A percentile compares a stretch with the other conserved stretches of the same genome.
Conservation (phyloP, 2,113 vertebrate species). For the Lichenostomus cassidix region DNA sequence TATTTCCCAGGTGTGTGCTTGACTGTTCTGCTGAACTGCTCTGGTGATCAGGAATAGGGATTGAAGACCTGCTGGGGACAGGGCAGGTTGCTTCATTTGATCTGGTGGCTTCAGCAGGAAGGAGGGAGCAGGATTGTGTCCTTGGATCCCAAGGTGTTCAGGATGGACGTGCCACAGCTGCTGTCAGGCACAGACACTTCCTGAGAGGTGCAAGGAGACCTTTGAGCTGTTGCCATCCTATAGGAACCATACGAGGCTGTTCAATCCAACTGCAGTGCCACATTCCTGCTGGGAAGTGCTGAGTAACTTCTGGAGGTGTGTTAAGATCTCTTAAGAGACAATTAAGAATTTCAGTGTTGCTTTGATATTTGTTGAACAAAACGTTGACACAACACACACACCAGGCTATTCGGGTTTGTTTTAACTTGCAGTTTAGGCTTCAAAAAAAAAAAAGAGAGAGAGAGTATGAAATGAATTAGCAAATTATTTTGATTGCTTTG, state of each 20-base stretch:
- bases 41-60: fast-evolving
- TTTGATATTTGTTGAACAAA: slow-evolving; percentile 1
- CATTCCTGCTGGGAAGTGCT: background rate
- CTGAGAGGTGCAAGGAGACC: background rate
- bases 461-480: slow-evolving; percentile 8
- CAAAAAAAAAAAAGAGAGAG: background rate
- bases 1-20: background rate
- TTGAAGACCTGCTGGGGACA: background rate
- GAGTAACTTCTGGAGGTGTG: background rate
- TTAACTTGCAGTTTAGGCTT: background rate
- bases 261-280: fast-evolving
- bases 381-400: background rate
- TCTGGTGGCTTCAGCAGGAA: background rate
- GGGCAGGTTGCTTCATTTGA: background rate
- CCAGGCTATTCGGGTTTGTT: background rate
- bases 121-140: background rate
- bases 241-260: fast-evolving
- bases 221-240: background rate
- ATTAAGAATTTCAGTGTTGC: background rate
- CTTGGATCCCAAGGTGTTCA: fast-evolving
- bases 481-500: slow-evolving; percentile 48
- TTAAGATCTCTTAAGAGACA: background rate
- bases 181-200: background rate
- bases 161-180: fast-evolving
- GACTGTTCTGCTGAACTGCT: background rate